These are phyloP conservation scores for Elgaria multicarinata DNA, from an alignment of 2,113 vertebrate species.

Conservation along the genomic window DNA sequence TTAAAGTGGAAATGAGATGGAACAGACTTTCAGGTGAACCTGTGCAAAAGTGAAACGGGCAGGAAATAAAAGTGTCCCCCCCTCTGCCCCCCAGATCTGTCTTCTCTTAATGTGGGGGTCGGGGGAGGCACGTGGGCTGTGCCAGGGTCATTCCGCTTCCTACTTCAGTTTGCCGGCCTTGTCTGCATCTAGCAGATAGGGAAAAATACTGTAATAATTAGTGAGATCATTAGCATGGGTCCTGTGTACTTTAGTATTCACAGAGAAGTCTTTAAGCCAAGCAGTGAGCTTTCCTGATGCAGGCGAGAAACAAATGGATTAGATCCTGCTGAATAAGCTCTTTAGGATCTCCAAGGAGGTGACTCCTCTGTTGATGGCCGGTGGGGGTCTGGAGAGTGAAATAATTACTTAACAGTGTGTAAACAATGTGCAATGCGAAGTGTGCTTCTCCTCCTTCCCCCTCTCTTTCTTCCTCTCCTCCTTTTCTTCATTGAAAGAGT, in stretches of 20 bases:
- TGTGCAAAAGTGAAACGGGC: neutral
- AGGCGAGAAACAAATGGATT: conserved; percentile 69
- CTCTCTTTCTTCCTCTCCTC: neutral
- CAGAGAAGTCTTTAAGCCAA: conserved; percentile 82
- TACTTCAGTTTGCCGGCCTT: conserved; percentile 31
- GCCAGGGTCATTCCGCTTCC: neutral
- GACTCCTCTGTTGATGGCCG: conserved; percentile 79
- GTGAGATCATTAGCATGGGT: conserved; percentile 79
- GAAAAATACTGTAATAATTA: conserved; percentile 83
- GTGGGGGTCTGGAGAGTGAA: conserved; percentile 79
- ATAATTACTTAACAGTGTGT: conserved; percentile 89
- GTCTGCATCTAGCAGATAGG: conserved; percentile 47
- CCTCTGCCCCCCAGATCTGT: no score
- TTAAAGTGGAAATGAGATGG: neutral
- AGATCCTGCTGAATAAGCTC: conserved; percentile 84
- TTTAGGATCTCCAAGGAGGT: conserved; percentile 82
- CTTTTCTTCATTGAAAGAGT: conserved; percentile 78
- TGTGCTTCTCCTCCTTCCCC: conserved; percentile 62
- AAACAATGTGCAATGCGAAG: conserved; percentile 84
- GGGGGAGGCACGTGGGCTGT: no score
- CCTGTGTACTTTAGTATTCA: conserved; percentile 76
- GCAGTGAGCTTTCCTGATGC: conserved; percentile 69
- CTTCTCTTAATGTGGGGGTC: neutral
- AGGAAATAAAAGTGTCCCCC: no score
- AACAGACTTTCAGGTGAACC: neutral